These are phyloP conservation scores for Drosophila prolongata DNA, from an alignment of 2,888 invertebrate genomes.

Conservation along the genomic window DNA sequence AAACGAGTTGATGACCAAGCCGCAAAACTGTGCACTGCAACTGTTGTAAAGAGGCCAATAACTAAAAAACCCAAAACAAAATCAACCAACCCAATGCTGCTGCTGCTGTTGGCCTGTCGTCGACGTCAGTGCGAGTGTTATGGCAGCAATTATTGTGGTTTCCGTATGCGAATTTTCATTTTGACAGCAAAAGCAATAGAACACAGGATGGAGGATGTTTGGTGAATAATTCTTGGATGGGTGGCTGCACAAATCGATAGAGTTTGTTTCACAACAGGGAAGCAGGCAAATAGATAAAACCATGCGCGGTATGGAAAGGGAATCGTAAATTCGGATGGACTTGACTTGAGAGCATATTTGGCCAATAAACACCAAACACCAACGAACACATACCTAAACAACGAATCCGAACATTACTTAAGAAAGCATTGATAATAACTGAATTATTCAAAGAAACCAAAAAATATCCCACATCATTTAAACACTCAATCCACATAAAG, in stretches of 20 bases:
- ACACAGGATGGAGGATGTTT: conserved; percentile 37
- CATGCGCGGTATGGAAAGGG: too few species aligned
- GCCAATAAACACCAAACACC: too few species aligned
- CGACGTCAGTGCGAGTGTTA: conserved; percentile 63
- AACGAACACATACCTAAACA: too few species aligned
- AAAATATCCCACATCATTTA: too few species aligned
- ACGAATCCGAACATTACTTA: too few species aligned
- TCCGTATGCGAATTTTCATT: conserved; percentile 68
- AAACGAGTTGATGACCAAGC: conserved; percentile 74
- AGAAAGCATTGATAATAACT: too few species aligned
- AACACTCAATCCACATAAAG: too few species aligned
- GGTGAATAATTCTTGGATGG: conserved; percentile 23
- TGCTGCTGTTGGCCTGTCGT: conserved; percentile 41
- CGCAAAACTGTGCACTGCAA: conserved; percentile 62
- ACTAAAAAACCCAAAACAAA: conserved; percentile 20
- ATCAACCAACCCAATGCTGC: conserved; percentile 52
- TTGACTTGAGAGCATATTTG: too few species aligned
- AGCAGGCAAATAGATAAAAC: background rate
- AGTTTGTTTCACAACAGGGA: conserved; percentile 6
- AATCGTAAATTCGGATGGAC: background rate
- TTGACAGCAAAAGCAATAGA: conserved; percentile 49
- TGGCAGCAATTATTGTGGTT: conserved; percentile 71
- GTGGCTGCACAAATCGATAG: conserved; percentile 29
- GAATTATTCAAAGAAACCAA: too few species aligned
- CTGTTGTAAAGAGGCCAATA: conserved; percentile 55